Conservation (phyloP, 2,113 vertebrate genomes). For the Neopipo cinnamomea region DNA sequence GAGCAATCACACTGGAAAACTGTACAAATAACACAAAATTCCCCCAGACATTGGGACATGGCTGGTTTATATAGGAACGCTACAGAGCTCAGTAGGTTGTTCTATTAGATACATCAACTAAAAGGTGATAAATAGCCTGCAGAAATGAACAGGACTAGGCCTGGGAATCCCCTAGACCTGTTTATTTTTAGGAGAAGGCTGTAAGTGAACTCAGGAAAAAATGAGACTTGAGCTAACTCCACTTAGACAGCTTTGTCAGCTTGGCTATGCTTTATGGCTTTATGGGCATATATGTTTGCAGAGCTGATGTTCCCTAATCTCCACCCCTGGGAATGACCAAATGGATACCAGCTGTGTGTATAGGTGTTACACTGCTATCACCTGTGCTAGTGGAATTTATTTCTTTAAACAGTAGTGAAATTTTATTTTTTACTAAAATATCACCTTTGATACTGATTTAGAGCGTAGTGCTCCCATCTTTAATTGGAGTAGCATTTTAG, state of each 20-base stretch:
- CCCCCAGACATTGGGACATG: accelerated
- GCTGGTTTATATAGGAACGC: background rate
- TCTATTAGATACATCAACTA: background rate
- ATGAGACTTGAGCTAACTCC: background rate
- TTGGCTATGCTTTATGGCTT: background rate
- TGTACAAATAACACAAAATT: background rate
- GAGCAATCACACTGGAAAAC: background rate
- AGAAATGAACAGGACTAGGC: background rate
- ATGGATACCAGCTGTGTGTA: constrained; percentile 3
- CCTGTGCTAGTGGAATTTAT: background rate
- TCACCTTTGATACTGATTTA: background rate
- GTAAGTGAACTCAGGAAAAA: background rate
- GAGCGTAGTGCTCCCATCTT: background rate
- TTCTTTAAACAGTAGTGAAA: background rate
- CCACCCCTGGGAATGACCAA: background rate
- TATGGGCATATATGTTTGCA: background rate
- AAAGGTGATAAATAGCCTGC: background rate
- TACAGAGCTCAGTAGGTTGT: background rate
- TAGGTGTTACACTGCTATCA: background rate
- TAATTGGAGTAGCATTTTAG: background rate
- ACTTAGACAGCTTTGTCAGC: background rate
- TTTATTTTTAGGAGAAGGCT: background rate
- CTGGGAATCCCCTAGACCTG: background rate
- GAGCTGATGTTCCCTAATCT: background rate
- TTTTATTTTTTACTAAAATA: background rate